Percentiles rank a stretch among this genome's conserved stretches.
These are phyloP conservation scores for Pseudomyrmex concolor DNA, from an alignment of 1,140 invertebrate genomes.

Conservation along the genomic window DNA sequence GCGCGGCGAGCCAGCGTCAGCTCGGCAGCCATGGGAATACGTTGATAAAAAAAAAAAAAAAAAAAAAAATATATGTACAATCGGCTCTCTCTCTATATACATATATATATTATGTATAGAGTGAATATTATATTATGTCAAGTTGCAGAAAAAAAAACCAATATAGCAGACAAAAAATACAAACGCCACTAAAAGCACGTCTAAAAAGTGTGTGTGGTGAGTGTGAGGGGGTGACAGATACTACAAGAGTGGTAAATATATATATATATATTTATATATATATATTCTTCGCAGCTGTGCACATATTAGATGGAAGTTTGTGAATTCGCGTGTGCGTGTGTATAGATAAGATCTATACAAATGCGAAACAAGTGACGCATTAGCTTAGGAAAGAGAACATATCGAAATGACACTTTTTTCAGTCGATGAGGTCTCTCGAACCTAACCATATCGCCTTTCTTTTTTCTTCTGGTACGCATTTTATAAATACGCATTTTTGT, in stretches of 20 bases:
- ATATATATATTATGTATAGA: slow-evolving; percentile 59
- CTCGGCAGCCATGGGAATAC: slow-evolving; percentile 69
- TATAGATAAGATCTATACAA: slow-evolving; percentile 14
- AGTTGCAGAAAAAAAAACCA: slow-evolving; percentile 63
- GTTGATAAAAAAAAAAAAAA: slow-evolving; percentile 31
- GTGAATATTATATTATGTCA: slow-evolving; percentile 49
- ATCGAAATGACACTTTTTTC: slow-evolving; percentile 11
- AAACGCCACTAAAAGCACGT: slow-evolving; percentile 84
- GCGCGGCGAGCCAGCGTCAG: slow-evolving; percentile 62
- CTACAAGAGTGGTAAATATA: slow-evolving; percentile 69
- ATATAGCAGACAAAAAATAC: slow-evolving; percentile 77
- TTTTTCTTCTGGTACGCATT: not conserved
- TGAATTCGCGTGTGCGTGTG: slow-evolving; percentile 60
- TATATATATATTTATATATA: slow-evolving; percentile 53
- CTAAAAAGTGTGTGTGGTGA: slow-evolving; percentile 75
- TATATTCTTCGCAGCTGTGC: slow-evolving; percentile 78
- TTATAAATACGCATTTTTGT: not conserved
- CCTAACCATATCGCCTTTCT: slow-evolving; percentile 15
- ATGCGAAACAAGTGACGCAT: not conserved
- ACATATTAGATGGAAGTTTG: slow-evolving; percentile 77
- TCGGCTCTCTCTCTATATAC: slow-evolving; percentile 57
- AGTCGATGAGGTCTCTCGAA: slow-evolving; percentile 22
- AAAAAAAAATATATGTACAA: slow-evolving; percentile 14
- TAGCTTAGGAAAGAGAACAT: slow-evolving; percentile 3
- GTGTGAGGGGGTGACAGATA: slow-evolving; percentile 74